Percentiles rank a stretch among this genome's conserved stretches.
Evolutionary conservation across 1,140 invertebrate species (phyloP).

Genomic region (Saccostrea cuccullata): DNA sequence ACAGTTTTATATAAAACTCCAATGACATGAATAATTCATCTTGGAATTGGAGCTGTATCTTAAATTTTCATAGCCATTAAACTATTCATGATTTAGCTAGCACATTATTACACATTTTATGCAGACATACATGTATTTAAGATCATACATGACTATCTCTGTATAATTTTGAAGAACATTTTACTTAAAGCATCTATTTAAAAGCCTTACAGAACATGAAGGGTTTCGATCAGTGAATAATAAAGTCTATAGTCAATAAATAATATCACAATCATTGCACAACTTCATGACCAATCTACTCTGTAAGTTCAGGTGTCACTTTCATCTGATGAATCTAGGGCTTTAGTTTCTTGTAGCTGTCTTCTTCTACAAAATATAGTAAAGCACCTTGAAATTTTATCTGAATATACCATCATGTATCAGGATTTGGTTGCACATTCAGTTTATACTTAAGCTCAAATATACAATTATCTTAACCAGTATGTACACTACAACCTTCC

Average conservation of each 20-base stretch:
- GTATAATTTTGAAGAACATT: too few relatives aligned
- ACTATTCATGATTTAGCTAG: too few relatives aligned
- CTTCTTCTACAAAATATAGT: background rate
- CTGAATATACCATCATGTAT: background rate
- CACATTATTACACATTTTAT: too few relatives aligned
- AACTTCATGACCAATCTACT: background rate
- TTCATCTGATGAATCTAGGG: background rate
- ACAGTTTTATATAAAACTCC: too few relatives aligned
- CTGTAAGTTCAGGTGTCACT: background rate
- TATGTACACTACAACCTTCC: too few relatives aligned
- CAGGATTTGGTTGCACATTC: background rate
- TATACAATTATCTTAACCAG: too few relatives aligned
- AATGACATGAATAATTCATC: too few relatives aligned
- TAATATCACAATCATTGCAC: constrained; percentile 24
- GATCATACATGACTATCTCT: too few relatives aligned
- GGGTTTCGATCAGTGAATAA: background rate
- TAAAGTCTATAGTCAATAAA: background rate
- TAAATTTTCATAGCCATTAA: too few relatives aligned
- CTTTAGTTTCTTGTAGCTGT: background rate
- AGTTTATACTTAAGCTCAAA: too few relatives aligned
- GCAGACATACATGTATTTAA: too few relatives aligned
- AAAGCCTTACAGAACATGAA: background rate
- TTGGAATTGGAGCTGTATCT: too few relatives aligned
- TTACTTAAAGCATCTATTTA: background rate
- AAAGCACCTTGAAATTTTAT: background rate